Percentiles rank a stretch among this genome's conserved stretches.
phyloP scores from a whole-genome alignment of 2,888 invertebrate species.

The Phengaris alcon region DNA sequence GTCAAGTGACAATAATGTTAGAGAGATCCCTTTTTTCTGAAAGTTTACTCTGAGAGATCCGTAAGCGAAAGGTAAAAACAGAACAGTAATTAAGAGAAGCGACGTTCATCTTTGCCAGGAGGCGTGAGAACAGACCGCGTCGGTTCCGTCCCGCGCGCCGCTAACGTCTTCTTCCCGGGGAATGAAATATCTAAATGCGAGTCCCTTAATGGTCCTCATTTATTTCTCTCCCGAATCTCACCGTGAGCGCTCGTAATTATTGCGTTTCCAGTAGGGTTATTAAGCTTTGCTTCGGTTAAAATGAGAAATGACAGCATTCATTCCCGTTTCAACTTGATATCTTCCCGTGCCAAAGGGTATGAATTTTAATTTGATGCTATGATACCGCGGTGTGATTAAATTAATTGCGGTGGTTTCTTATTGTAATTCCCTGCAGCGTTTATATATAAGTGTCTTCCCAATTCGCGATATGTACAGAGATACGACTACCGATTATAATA shows the following conservation, averaged over 20 bases:
- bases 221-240: constrained; percentile 75
- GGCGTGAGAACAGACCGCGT: constrained; percentile 68
- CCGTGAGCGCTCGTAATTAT: constrained; percentile 74
- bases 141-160: constrained; percentile 50
- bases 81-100: background rate
- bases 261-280: constrained; percentile 75
- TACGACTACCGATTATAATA: no score
- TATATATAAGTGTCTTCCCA: background rate
- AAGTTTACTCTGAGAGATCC: constrained; percentile 30
- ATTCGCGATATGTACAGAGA: background rate
- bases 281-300: constrained; percentile 76
- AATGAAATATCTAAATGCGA: constrained; percentile 76
- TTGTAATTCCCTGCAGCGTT: background rate
- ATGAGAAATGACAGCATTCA: constrained; percentile 76
- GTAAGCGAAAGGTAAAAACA: background rate
- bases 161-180: constrained; percentile 75
- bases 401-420: constrained; percentile 53
- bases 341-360: constrained; percentile 61
- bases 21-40: background rate
- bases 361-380: constrained; percentile 72
- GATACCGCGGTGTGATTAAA: constrained; percentile 68
- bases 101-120: constrained; percentile 47
- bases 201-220: constrained; percentile 76
- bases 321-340: constrained; percentile 73
- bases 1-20: no score